Base-by-base conservation (phyloP, 2,888 invertebrate species). In the Oscheius sp. region DNA sequence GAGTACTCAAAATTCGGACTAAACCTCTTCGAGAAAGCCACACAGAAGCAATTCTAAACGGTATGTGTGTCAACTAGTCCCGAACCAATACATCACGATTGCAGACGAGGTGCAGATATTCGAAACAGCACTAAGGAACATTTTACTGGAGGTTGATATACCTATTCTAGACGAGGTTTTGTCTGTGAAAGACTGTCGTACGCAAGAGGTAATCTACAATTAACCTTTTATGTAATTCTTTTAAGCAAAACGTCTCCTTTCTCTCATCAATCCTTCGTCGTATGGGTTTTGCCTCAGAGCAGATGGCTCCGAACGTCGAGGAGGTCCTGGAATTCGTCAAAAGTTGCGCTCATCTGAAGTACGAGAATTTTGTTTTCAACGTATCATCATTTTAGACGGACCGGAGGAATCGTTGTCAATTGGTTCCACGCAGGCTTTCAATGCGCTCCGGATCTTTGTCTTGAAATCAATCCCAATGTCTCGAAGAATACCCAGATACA, bases 201-300 rank as follows among this genome's bases (percentile, higher is more conserved):
- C 48, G n/a, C 33, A 37, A 55, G 68, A 55, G 55, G 55, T 53
- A 21, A 21, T 21, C 21, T 21, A 21, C 21, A 21, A 21, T 21
- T 21, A 21, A 21, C 21, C 21, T 21, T 21, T 21, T 21, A 21
- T 21, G 21, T 21, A 21, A 21, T 21, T 21, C 21, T 53, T 68
- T 68, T 53, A n/a, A 68, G 68, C 29, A 65, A 33, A 68, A 35
- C 42, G 21, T 68, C 42, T 68, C 68, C n/a, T 68, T 68, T 37
- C 53, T 68, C 2, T 68, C 68, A 10, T 32, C n/a, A 1, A 53
- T 68, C 2, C 68, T 68, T 13, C 68, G 68, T 2, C 53, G 68
- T 1, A 68, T 68, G 68, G 55, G 55, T 33, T n/a, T 68, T 2
- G 33, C 33, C 10, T 51, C 55, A 13, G 68, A 68, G 21, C 53